A percentile compares a stretch with the other conserved stretches of the same genome.
Evolutionary conservation across 2,888 invertebrate genomes (phyloP).

Genomic region (Pachymerium ferrugineum): DNA sequence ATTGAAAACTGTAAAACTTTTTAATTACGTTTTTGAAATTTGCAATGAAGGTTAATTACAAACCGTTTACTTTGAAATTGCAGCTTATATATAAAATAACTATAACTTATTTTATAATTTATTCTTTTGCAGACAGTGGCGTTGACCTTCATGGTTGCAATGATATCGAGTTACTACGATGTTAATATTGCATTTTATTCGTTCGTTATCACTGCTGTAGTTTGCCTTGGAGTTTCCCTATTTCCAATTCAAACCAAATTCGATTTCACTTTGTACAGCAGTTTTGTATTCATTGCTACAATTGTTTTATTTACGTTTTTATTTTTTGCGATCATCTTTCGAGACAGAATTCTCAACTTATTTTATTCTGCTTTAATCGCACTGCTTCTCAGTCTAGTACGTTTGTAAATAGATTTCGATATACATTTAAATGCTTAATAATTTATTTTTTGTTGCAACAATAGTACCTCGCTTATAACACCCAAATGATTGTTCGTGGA

Average conservation of each 20-base stretch:
- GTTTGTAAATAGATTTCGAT: slow-evolving; percentile 37
- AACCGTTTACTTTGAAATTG: no score
- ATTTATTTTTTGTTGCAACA: neutral
- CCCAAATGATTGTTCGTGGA: slow-evolving; percentile 62
- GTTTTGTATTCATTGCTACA: slow-evolving; percentile 51
- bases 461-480: slow-evolving; percentile 59
- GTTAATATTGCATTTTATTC: slow-evolving; percentile 53
- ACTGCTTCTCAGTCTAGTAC: slow-evolving; percentile 55
- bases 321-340: slow-evolving; percentile 48
- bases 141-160: slow-evolving; percentile 52
- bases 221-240: slow-evolving; percentile 53
- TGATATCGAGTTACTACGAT: slow-evolving; percentile 50
- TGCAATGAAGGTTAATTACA: no score
- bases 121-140: slow-evolving; percentile 48
- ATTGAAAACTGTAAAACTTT: no score
- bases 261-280: slow-evolving; percentile 54
- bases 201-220: slow-evolving; percentile 52
- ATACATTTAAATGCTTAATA: neutral
- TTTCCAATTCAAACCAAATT: slow-evolving; percentile 54
- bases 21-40: neutral
- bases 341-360: slow-evolving; percentile 44
- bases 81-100: no score
- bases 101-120: no score
- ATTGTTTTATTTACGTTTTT: slow-evolving; percentile 54
- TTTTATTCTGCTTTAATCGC: slow-evolving; percentile 55